These are phyloP conservation scores for Oreochromis tanganicae DNA, from an alignment of 2,113 vertebrate species.

Conservation along the genomic window DNA sequence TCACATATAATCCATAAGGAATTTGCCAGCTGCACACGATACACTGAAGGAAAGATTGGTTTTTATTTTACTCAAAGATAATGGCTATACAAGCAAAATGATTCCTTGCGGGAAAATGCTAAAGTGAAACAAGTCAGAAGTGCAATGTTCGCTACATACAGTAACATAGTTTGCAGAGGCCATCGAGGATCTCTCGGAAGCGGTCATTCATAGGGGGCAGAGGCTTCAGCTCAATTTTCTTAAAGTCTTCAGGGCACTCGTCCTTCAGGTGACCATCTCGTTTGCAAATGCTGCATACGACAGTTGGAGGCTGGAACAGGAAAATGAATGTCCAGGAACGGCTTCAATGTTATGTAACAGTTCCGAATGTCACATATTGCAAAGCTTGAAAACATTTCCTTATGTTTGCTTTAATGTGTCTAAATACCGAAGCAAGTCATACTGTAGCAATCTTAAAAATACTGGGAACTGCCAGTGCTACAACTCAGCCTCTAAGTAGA, in stretches of 20 bases:
- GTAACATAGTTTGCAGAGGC: conserved; percentile 89
- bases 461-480: not conserved
- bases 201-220: conserved; percentile 88
- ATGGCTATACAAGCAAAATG: not conserved
- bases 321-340: not conserved
- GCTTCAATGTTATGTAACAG: not conserved
- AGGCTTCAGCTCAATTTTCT: conserved; percentile 94
- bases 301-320: conserved; percentile 84
- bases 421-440: not conserved
- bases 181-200: conserved; percentile 91
- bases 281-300: conserved; percentile 99
- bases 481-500: not conserved
- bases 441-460: not conserved
- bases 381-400: not conserved
- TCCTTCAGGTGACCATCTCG: conserved; percentile 96
- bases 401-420: not conserved
- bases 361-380: not conserved
- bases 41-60: not conserved
- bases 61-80: not conserved
- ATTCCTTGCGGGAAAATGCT: not conserved
- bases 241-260: conserved; percentile 97
- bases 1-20: not conserved
- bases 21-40: not conserved
- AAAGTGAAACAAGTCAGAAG: not conserved
- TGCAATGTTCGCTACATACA: conserved; percentile 67